A percentile compares a stretch with the other conserved stretches of the same genome.
Conservation (phyloP, 2,113 vertebrate species). For the Numenius arquata region DNA sequence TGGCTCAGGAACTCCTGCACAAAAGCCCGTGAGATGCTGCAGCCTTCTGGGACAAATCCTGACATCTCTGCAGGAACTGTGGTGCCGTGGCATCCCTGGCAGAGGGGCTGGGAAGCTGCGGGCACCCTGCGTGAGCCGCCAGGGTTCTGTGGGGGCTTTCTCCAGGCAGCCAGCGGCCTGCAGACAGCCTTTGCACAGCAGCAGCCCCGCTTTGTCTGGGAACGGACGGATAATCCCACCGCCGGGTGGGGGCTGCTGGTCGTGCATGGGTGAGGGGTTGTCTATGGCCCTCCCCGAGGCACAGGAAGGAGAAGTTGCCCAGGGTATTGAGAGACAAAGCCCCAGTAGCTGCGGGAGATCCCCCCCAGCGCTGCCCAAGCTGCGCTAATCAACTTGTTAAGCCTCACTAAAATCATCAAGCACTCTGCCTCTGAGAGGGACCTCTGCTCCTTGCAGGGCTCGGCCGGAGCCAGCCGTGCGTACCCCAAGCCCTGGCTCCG, state of each 20-base stretch:
- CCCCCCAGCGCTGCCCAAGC: not conserved
- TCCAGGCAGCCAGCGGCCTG: fast-evolving
- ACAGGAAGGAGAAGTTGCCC: not conserved
- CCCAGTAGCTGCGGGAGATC: not conserved
- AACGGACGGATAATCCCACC: not conserved
- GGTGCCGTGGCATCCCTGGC: not conserved
- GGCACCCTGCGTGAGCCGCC: fast-evolving
- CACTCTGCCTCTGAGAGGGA: fast-evolving
- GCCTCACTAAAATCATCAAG: fast-evolving
- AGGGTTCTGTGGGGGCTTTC: not conserved
- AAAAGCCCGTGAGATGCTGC: not conserved
- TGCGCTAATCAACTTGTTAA: not conserved
- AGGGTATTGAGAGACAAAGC: not conserved
- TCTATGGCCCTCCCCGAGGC: not conserved
- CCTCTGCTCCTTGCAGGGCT: not conserved
- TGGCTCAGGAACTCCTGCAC: not conserved
- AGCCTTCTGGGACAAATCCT: not conserved
- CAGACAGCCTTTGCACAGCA: not conserved
- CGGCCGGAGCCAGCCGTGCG: not conserved
- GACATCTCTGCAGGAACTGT: not conserved
- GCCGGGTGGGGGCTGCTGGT: fast-evolving
- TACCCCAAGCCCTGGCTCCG: not conserved
- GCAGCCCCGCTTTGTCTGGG: not conserved
- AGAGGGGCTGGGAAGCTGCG: not conserved
- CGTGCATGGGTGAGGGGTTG: not conserved